Percentiles rank a stretch among this genome's conserved stretches.
phyloP scores from a whole-genome alignment of 2,888 invertebrate species.

The Drosophila sordidapex region DNA sequence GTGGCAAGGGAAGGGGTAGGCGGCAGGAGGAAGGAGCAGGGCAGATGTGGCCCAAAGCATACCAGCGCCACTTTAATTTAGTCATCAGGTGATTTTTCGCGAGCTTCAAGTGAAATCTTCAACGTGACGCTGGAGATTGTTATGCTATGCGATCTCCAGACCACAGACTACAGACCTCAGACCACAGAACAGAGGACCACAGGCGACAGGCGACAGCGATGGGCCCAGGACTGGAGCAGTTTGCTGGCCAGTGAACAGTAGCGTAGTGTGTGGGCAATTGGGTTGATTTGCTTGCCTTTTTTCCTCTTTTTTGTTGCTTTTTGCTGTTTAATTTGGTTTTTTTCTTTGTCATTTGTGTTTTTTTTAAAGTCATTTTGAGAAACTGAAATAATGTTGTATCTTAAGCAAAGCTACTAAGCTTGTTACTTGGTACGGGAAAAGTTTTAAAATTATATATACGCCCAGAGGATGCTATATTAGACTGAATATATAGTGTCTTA shows the following conservation, averaged over 20 bases:
- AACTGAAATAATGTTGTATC: slow-evolving; percentile 10
- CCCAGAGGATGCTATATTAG: neutral
- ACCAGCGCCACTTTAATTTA: slow-evolving; percentile 83
- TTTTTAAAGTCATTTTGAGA: slow-evolving; percentile 11
- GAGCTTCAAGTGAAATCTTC: slow-evolving; percentile 82
- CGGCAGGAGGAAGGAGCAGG: neutral
- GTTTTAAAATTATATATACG: neutral
- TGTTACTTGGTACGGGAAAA: neutral
- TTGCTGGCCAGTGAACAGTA: slow-evolving; percentile 53
- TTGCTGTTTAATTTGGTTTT: slow-evolving; percentile 12
- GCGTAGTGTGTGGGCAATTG: slow-evolving; percentile 76
- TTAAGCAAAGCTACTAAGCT: neutral
- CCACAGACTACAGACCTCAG: slow-evolving; percentile 13
- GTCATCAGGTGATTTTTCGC: slow-evolving; percentile 83
- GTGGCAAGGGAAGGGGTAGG: neutral
- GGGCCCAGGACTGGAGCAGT: slow-evolving; percentile 28
- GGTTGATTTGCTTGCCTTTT: slow-evolving; percentile 54
- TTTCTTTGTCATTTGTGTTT: slow-evolving; percentile 13
- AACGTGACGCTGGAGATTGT: slow-evolving; percentile 83
- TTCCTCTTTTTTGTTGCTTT: slow-evolving; percentile 1
- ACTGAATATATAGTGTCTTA: neutral
- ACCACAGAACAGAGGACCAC: slow-evolving; percentile 4
- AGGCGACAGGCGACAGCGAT: slow-evolving; percentile 12
- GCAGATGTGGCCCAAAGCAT: slow-evolving; percentile 69
- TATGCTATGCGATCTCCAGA: slow-evolving; percentile 69